phyloP scores from a whole-genome alignment of 2,888 invertebrate genomes.

The Capitulum mitella region DNA sequence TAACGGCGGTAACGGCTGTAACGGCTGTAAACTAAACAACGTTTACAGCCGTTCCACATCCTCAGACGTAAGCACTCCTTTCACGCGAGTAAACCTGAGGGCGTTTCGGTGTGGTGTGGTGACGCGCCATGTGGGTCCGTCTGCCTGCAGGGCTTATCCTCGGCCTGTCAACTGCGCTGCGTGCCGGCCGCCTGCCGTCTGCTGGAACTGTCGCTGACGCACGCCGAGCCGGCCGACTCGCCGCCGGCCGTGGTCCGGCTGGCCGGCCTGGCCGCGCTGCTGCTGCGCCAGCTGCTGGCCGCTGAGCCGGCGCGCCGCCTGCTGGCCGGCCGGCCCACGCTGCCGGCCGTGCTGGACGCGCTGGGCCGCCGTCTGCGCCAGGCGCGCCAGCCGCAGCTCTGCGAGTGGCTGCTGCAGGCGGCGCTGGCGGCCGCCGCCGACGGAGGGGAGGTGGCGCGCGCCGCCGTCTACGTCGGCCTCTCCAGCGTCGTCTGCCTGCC shows the following conservation, averaged over 20 bases:
- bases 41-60: no score
- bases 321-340: not conserved
- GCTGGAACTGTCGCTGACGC: not conserved
- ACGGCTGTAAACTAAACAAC: no score
- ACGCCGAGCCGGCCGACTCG: constrained; percentile 1
- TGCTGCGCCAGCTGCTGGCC: not conserved
- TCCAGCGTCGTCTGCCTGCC: not conserved
- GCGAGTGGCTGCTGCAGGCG: not conserved
- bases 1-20: not conserved
- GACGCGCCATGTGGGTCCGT: no score
- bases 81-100: no score
- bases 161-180: not conserved
- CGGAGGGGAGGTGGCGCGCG: not conserved
- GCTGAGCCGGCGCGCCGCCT: not conserved
- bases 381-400: not conserved
- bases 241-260: not conserved
- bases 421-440: not conserved
- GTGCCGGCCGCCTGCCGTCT: not conserved
- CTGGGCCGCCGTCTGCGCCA: constrained; percentile 4
- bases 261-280: constrained; percentile 20
- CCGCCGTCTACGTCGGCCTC: not conserved
- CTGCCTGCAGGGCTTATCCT: no score
- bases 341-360: not conserved
- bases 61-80: no score
- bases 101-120: no score